phyloP scores from a whole-genome alignment of 1,140 invertebrate genomes.

The Lepidotrigona ventralis region DNA sequence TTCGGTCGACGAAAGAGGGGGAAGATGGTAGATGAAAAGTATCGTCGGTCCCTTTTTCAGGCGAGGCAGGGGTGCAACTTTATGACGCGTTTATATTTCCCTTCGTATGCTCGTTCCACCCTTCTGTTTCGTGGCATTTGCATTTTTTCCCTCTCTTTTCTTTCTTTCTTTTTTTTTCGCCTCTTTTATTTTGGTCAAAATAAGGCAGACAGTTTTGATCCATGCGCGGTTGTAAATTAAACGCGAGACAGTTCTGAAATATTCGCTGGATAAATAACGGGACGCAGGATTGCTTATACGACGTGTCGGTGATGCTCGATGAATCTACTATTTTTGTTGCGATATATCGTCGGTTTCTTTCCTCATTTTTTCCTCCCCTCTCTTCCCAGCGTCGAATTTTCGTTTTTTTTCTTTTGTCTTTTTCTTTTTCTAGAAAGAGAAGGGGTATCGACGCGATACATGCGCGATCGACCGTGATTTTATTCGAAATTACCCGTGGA shows the following conservation, averaged over 20 bases:
- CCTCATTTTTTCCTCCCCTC: not conserved
- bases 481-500: not conserved
- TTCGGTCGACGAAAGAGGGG: not conserved
- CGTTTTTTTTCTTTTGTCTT: not conserved
- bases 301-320: not conserved
- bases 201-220: constrained; percentile 28
- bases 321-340: not conserved
- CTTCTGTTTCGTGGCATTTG: not conserved
- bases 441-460: not conserved
- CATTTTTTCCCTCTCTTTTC: not conserved
- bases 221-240: not conserved
- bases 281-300: not conserved
- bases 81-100: not conserved
- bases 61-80: not conserved
- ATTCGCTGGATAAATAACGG: constrained; percentile 21
- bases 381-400: not conserved
- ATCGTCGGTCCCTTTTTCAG: not conserved
- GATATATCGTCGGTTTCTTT: not conserved
- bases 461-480: not conserved
- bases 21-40: not conserved
- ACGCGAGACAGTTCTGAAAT: constrained; percentile 26
- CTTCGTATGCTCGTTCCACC: not conserved
- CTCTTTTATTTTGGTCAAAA: not conserved
- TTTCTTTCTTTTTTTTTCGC: not conserved
- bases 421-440: not conserved